These are phyloP conservation scores for Pao palembangensis DNA, from an alignment of 2,113 vertebrate species.

Conservation along the genomic window DNA sequence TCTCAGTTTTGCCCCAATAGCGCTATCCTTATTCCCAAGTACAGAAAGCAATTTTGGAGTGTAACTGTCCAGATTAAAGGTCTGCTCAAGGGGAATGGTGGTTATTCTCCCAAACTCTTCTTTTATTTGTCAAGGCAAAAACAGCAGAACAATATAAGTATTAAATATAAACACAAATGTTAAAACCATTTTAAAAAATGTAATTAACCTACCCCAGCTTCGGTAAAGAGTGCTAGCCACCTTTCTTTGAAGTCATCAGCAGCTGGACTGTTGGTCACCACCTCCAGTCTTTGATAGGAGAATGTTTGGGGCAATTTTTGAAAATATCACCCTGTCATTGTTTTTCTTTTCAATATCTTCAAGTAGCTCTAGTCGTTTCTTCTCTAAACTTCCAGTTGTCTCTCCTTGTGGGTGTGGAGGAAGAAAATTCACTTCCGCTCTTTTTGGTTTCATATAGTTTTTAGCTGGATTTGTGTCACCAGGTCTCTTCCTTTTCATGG, in stretches of 20 bases:
- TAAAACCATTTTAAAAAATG: too few relatives aligned
- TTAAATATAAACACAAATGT: too few relatives aligned
- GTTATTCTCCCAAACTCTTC: too few relatives aligned
- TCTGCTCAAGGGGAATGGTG: too few relatives aligned
- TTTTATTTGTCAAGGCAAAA: too few relatives aligned
- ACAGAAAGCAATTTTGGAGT: too few relatives aligned
- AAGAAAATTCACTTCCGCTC: conserved; percentile 47
- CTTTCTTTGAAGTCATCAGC: conserved; percentile 3
- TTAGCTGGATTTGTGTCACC: conserved; percentile 39
- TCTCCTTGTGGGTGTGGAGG: conserved; percentile 46
- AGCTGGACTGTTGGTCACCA: too few relatives aligned
- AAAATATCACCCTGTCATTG: background rate
- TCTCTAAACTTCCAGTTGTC: conserved; percentile 32
- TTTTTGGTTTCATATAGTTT: conserved; percentile 45
- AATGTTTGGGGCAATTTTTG: background rate
- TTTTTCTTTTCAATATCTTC: background rate
- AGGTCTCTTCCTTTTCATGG: conserved; percentile 40
- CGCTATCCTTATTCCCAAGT: too few relatives aligned
- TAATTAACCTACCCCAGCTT: background rate
- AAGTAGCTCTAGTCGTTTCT: conserved; percentile 4
- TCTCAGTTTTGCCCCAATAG: too few relatives aligned
- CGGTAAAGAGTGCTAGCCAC: background rate
- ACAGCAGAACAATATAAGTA: too few relatives aligned
- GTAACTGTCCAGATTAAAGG: too few relatives aligned
- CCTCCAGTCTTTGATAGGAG: background rate